These are phyloP conservation scores for Caenorhabditis tropicalis DNA, from an alignment of 1,140 invertebrate genomes.

Conservation along the genomic window DNA sequence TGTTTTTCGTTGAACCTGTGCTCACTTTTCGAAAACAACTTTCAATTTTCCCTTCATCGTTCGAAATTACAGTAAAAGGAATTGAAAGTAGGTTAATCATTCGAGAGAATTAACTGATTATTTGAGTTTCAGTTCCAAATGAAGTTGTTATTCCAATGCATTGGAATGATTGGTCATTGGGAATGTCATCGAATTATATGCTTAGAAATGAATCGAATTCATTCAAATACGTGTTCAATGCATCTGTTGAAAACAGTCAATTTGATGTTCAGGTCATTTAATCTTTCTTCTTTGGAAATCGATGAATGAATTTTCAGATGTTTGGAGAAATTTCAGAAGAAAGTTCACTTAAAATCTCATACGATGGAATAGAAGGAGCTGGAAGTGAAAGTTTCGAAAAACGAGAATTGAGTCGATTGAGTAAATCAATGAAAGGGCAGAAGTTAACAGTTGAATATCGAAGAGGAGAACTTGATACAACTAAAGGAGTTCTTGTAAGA, in stretches of 20 bases:
- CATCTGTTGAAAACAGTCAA: neutral
- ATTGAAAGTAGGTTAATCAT: neutral
- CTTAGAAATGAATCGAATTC: slow-evolving; percentile 20
- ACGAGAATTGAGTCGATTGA: neutral
- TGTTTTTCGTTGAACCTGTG: slow-evolving; percentile 18
- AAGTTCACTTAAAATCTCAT: neutral
- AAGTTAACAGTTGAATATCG: neutral
- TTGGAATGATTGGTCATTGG: slow-evolving; percentile 19
- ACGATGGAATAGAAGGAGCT: slow-evolving; percentile 13
- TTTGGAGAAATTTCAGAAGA: slow-evolving; percentile 18
- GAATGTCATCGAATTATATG: slow-evolving; percentile 26
- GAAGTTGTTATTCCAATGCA: neutral
- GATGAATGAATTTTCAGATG: neutral
- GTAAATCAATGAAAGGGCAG: neutral
- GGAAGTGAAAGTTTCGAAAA: slow-evolving; percentile 15
- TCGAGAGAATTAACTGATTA: no score
- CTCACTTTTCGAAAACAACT: slow-evolving; percentile 43
- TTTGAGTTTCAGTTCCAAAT: neutral
- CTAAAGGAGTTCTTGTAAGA: slow-evolving; percentile 29
- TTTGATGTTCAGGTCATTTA: slow-evolving; percentile 16
- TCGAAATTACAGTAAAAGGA: slow-evolving; percentile 12
- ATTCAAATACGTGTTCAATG: slow-evolving; percentile 31
- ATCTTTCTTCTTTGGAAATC: neutral
- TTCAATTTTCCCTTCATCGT: neutral
- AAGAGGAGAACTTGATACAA: neutral